phyloP scores from a whole-genome alignment of 2,888 invertebrate species.

The Tetranychus truncatus region DNA sequence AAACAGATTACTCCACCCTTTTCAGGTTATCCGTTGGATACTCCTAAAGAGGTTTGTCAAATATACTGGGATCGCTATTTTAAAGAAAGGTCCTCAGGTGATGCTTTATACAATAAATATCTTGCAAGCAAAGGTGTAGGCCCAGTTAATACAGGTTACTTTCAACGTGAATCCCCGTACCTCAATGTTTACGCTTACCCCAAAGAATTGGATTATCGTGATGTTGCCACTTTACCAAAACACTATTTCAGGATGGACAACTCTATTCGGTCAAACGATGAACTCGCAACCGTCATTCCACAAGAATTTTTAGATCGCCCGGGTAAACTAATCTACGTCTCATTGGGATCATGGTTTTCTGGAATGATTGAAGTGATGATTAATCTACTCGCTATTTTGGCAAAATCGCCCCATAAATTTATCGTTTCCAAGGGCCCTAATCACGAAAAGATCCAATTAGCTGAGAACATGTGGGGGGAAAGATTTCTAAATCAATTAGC shows the following conservation, averaged over 20 bases:
- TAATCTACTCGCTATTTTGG: constrained; percentile 9
- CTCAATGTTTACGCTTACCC: constrained; percentile 12
- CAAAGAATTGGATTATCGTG: constrained; percentile 11
- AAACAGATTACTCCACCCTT: neutral
- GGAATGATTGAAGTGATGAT: constrained; percentile 17
- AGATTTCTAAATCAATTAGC: constrained; percentile 14
- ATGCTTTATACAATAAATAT: neutral
- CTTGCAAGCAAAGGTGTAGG: neutral
- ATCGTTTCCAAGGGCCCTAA: constrained; percentile 18
- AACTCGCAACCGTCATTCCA: neutral
- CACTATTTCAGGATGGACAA: constrained; percentile 7
- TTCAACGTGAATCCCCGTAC: neutral
- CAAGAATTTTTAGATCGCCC: neutral
- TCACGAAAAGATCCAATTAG: constrained; percentile 14
- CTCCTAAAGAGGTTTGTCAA: neutral
- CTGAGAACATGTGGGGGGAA: constrained; percentile 20
- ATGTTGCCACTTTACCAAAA: constrained; percentile 3
- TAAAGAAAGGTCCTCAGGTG: neutral
- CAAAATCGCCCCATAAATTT: constrained; percentile 15
- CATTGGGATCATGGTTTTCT: constrained; percentile 17
- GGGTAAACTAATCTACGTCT: constrained; percentile 18
- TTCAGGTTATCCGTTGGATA: neutral
- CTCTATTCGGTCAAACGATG: constrained; percentile 2
- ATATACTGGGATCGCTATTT: neutral
- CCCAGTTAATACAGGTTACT: neutral